Conservation (phyloP, 2,797 vertebrate species). For the Antennarius maculatus region DNA sequence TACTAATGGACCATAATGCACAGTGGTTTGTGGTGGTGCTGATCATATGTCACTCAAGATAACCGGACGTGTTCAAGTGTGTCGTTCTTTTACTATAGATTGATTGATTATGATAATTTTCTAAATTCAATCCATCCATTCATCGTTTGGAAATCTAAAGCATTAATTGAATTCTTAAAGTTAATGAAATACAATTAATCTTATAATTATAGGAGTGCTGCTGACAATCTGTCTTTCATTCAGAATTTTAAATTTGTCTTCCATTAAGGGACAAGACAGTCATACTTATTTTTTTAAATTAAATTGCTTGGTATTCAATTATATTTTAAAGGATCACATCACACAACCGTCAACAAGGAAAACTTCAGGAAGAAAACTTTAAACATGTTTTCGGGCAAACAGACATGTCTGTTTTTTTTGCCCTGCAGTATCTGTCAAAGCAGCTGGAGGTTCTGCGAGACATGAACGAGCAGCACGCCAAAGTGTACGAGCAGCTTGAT, state of each 20-base stretch:
- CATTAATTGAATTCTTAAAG: not conserved
- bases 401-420: not conserved
- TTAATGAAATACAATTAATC: not conserved
- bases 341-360: not conserved
- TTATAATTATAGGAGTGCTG: not conserved
- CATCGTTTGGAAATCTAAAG: not conserved
- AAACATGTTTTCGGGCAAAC: not conserved
- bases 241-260: not conserved
- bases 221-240: not conserved
- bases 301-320: not conserved
- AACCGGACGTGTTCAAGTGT: too few species aligned
- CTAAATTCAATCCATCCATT: not conserved
- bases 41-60: too few species aligned
- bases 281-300: not conserved
- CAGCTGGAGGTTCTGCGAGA: slow-evolving; percentile 89
- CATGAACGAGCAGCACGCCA: slow-evolving; percentile 96
- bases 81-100: too few species aligned
- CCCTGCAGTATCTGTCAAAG: slow-evolving; percentile 74
- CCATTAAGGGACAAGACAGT: not conserved
- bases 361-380: not conserved
- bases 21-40: too few species aligned
- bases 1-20: too few species aligned
- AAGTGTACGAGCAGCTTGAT: slow-evolving; percentile 98
- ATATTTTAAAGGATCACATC: too few species aligned
- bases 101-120: not conserved